A percentile compares a stretch with the other conserved stretches of the same genome.
These are phyloP conservation scores for Scaeva pyrastri DNA, from an alignment of 2,888 invertebrate genomes.

Conservation along the genomic window DNA sequence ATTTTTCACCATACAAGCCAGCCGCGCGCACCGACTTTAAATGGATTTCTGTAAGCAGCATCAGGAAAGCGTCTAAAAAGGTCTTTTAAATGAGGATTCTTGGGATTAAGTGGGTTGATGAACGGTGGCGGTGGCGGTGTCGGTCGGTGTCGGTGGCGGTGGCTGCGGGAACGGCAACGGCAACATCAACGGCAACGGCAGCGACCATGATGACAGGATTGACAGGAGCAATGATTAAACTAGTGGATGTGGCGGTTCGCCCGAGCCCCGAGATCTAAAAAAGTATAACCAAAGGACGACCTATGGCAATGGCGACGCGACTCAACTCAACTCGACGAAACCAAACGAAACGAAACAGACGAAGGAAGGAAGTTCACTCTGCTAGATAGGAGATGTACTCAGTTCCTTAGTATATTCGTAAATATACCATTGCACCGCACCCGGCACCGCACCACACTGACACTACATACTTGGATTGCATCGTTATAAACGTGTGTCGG, in stretches of 20 bases:
- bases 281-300: neutral
- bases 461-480: too few relatives aligned
- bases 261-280: neutral
- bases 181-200: neutral
- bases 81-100: slow-evolving; percentile 49
- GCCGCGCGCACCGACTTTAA: neutral
- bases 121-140: neutral
- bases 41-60: slow-evolving; percentile 29
- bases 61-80: slow-evolving; percentile 37
- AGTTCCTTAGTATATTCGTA: too few relatives aligned
- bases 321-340: too few relatives aligned
- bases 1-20: neutral
- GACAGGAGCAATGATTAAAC: slow-evolving; percentile 5
- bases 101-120: slow-evolving; percentile 11
- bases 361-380: neutral
- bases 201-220: neutral
- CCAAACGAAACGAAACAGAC: neutral
- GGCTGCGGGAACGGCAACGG: too few relatives aligned
- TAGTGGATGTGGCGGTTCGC: neutral
- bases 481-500: slow-evolving; percentile 12
- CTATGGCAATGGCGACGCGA: too few relatives aligned
- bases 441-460: too few relatives aligned
- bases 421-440: too few relatives aligned
- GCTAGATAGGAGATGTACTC: slow-evolving; percentile 26
- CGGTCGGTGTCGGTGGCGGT: too few relatives aligned